Evolutionary conservation across 2,797 vertebrate species (phyloP), one percentile per base, ranked within the genome.

Genomic region (Anomalospiza imberbis): DNA sequence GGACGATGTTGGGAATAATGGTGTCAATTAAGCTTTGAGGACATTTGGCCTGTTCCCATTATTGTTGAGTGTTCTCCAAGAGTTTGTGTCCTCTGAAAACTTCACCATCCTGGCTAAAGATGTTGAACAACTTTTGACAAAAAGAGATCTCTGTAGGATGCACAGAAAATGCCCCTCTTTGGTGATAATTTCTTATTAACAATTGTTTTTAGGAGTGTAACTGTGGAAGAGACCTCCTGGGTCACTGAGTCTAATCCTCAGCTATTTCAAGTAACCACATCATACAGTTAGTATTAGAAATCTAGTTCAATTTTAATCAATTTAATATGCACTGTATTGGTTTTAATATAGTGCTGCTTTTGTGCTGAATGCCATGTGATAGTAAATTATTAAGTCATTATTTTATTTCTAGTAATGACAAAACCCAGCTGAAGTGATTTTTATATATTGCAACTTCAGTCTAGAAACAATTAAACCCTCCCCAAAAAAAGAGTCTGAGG

Each of bases 361-460:
- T 94, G 89, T 95, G 93, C 88, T 79, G 82, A 95, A 88, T 94
- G 67, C 63, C 82, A 85, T 79, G 73, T 91, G 91, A 94, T 92
- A 84, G 54, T 89, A 93, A 95, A 84, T 89, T 70, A 93, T 78
- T 84, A 74, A 93, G 87, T 84, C 58, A 73, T 85, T 94, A 82
- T 91, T 97, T 93, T 93, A 92, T 95, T 94, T 95, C 91, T 94
- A 91, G 63, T 61, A 94, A 90, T 90, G 91, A 90, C 66, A 95
- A 94, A 94, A 91, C 80, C 0, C 95, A 95, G 61, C 74, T 94
- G 89, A 92, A 82, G 29, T 62, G 77, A 86, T 88, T 93, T 94
- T 93, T 91, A 42, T 76, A 34, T 50, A 79, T 40, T 91, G 29
- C 32, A 91, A 84, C 55, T 92, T 93, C 44, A 81, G 60, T n/a